Conservation (phyloP, 1,140 invertebrate species). For the Ceratosolen solmsi region DNA sequence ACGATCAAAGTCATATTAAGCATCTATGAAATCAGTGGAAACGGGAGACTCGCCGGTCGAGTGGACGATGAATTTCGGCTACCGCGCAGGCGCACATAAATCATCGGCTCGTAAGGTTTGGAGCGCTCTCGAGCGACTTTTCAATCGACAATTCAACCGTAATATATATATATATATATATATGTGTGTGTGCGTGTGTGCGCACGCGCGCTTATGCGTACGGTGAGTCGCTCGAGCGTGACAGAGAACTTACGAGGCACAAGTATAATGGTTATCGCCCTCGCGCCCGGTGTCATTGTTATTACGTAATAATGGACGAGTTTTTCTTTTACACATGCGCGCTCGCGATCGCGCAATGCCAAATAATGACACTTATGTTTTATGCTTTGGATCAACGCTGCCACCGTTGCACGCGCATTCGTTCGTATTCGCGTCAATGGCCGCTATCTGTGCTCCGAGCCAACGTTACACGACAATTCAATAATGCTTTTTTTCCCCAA, state of each 20-base stretch:
- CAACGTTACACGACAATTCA: too few relatives aligned
- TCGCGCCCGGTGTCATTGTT: constrained; percentile 55
- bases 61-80: background rate
- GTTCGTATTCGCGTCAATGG: background rate
- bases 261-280: constrained; percentile 54
- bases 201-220: too few relatives aligned
- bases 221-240: constrained; percentile 9
- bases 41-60: background rate
- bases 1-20: constrained; percentile 27
- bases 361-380: too few relatives aligned
- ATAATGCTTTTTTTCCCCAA: too few relatives aligned
- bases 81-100: constrained; percentile 19
- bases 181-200: too few relatives aligned
- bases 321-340: background rate
- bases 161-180: too few relatives aligned
- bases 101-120: background rate
- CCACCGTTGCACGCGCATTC: background rate
- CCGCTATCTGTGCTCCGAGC: too few relatives aligned
- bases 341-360: background rate
- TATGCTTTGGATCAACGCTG: background rate
- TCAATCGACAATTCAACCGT: background rate
- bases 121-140: background rate
- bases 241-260: background rate
- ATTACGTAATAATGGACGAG: constrained; percentile 60
- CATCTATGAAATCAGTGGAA: background rate